A percentile compares a stretch with the other conserved stretches of the same genome.
Evolutionary conservation across 2,888 invertebrate species (phyloP).

Genomic region (Eumerus sabulonum): DNA sequence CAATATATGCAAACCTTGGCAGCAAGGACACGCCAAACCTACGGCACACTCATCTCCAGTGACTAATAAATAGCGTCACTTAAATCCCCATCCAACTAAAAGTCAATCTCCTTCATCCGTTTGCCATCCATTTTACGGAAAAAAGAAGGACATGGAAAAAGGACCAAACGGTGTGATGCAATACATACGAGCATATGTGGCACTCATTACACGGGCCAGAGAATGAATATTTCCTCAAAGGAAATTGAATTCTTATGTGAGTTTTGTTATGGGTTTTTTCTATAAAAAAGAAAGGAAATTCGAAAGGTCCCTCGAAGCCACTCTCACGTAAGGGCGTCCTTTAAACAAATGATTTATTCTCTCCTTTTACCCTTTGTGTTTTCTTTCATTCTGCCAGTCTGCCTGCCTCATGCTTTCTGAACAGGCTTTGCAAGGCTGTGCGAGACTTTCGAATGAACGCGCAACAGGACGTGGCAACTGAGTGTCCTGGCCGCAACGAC

Average conservation of each 20-base stretch:
- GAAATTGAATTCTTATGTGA: slow-evolving; percentile 68
- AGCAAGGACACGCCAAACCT: too few relatives aligned
- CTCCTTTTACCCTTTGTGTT: slow-evolving; percentile 51
- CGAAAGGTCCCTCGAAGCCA: not conserved
- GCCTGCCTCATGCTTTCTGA: too few relatives aligned
- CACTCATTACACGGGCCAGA: slow-evolving; percentile 56
- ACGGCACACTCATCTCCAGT: not conserved
- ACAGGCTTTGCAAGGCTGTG: not conserved
- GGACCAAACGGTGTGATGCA: not conserved
- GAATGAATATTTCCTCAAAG: slow-evolving; percentile 59
- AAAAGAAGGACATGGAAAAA: not conserved
- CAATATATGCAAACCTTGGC: too few relatives aligned
- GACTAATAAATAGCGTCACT: not conserved
- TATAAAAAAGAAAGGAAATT: slow-evolving; percentile 2
- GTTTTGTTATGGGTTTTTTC: slow-evolving; percentile 59
- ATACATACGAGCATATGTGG: slow-evolving; percentile 29
- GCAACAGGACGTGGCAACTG: slow-evolving; percentile 42
- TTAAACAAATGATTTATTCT: slow-evolving; percentile 62
- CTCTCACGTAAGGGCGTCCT: slow-evolving; percentile 1
- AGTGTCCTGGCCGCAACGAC: slow-evolving; percentile 3
- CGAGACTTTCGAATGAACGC: slow-evolving; percentile 4
- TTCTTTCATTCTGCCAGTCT: too few relatives aligned
- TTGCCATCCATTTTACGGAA: not conserved
- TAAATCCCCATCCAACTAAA: not conserved
- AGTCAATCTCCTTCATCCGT: slow-evolving; percentile 1